phyloP scores from a whole-genome alignment of 1,140 invertebrate species.

The Pseudachorutes palmiensis region DNA sequence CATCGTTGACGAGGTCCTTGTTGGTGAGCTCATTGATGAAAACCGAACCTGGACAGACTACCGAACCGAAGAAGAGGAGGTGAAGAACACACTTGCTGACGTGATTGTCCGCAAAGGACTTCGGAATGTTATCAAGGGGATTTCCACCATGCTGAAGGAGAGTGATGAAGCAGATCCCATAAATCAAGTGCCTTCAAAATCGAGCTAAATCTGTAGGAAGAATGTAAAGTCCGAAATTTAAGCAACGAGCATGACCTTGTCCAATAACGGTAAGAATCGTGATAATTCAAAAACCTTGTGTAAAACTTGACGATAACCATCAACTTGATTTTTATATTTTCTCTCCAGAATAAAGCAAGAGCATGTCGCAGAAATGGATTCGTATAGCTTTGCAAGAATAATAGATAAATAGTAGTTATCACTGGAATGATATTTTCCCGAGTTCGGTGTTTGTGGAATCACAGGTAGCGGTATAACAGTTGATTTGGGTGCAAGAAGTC shows the following conservation, averaged over 20 bases:
- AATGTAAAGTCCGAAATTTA: no score
- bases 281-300: no score
- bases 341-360: no score
- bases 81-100: background rate
- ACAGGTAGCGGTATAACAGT: background rate
- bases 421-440: constrained; percentile 5
- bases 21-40: background rate
- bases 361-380: no score
- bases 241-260: no score
- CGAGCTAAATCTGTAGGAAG: no score
- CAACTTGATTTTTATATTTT: no score
- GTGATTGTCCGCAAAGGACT: background rate
- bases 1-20: background rate
- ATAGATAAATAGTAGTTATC: background rate
- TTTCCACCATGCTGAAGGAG: no score
- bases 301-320: no score
- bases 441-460: background rate
- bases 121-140: background rate
- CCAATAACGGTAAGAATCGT: no score
- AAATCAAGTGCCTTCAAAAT: no score
- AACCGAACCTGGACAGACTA: background rate
- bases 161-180: no score
- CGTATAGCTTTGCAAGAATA: background rate
- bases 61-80: background rate
- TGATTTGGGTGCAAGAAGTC: background rate